Percentiles rank a stretch among this genome's conserved stretches.
phyloP scores from a whole-genome alignment of 2,113 vertebrate species.

The Xiphias gladius region DNA sequence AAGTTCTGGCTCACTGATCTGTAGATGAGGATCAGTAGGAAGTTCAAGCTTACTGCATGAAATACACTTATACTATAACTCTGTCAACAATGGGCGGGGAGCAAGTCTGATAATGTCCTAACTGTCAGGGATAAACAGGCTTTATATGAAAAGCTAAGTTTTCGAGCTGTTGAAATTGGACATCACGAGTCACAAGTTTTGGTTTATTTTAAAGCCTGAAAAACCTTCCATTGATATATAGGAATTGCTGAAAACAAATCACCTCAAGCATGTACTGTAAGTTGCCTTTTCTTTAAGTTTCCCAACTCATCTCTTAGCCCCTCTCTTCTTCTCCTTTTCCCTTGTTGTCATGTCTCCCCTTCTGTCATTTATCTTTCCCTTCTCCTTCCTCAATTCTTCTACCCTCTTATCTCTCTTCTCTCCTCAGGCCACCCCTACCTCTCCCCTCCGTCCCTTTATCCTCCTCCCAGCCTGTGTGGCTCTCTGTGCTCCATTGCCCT shows the following conservation, averaged over 20 bases:
- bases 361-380: constrained; percentile 23
- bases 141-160: background rate
- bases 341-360: constrained; percentile 9
- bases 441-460: constrained; percentile 21
- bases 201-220: too few species aligned
- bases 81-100: background rate
- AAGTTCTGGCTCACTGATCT: background rate
- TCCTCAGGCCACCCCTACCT: constrained; percentile 21
- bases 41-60: constrained; percentile 4
- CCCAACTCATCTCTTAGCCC: background rate
- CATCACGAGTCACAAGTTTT: too few species aligned
- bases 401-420: constrained; percentile 18
- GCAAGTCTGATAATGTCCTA: background rate
- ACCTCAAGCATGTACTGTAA: background rate
- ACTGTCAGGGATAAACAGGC: background rate
- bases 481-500: constrained; percentile 72
- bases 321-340: background rate
- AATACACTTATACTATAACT: too few species aligned
- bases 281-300: background rate
- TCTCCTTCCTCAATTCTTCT: constrained; percentile 19
- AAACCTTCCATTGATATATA: background rate
- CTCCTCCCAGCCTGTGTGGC: constrained; percentile 43
- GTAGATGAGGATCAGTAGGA: background rate
- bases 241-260: background rate
- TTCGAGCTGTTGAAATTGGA: background rate